Percentiles rank a stretch among this genome's conserved stretches.
Evolutionary conservation across 2,888 invertebrate species (phyloP).

Genomic region (Horisme vitalbata): DNA sequence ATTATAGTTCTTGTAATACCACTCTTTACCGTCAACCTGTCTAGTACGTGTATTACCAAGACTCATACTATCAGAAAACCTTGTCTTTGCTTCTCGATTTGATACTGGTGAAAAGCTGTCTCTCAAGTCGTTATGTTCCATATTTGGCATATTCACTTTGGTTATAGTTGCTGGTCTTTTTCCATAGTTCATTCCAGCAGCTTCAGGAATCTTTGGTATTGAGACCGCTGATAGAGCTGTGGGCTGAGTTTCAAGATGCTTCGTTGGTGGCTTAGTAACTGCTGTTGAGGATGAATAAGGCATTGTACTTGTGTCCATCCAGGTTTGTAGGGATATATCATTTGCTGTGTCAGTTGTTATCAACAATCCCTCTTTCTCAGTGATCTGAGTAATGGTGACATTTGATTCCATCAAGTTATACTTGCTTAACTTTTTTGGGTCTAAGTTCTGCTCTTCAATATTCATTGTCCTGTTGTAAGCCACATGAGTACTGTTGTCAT

Average conservation of each 20-base stretch:
- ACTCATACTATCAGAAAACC: constrained; percentile 62
- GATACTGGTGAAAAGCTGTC: constrained; percentile 64
- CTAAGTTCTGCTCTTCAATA: constrained; percentile 67
- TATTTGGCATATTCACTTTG: constrained; percentile 68
- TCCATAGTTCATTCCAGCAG: constrained; percentile 52
- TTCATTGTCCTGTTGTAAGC: constrained; percentile 74
- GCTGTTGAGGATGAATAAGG: constrained; percentile 50
- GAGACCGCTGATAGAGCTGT: constrained; percentile 85
- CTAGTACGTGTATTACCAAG: constrained; percentile 71
- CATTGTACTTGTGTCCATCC: constrained; percentile 67
- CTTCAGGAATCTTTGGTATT: constrained; percentile 79
- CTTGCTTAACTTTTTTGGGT: constrained; percentile 64
- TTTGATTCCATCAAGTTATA: constrained; percentile 76
- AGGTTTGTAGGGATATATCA: constrained; percentile 70
- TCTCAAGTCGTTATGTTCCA: constrained; percentile 57
- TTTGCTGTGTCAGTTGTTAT: constrained; percentile 74
- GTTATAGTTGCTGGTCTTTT: constrained; percentile 72
- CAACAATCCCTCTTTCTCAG: constrained; percentile 69
- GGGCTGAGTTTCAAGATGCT: constrained; percentile 61
- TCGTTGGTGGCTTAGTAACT: constrained; percentile 55
- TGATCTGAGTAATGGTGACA: constrained; percentile 68
- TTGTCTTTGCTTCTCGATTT: constrained; percentile 70
- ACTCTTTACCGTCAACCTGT: constrained; percentile 84
- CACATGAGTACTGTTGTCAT: constrained; percentile 68
- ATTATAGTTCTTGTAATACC: constrained; percentile 95